Evolutionary conservation across 2,113 vertebrate species (phyloP).

Genomic region (Gymnocephalus cernua): DNA sequence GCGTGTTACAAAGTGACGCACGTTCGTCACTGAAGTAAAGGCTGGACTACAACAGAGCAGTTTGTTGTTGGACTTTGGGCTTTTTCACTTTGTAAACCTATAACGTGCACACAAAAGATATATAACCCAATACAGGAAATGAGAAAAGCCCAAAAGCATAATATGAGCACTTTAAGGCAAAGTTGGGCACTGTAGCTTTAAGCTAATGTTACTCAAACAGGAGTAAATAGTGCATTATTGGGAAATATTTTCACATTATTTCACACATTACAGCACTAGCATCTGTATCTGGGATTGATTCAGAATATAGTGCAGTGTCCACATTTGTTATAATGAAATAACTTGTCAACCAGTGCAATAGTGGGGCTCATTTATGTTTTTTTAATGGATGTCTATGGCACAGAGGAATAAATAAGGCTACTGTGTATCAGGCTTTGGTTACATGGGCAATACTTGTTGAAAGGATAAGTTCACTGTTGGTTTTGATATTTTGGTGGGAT

Average conservation of each 20-base stretch:
- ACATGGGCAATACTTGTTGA: not conserved
- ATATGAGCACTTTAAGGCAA: too few relatives aligned
- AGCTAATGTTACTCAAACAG: not conserved
- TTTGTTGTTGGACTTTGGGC: too few relatives aligned
- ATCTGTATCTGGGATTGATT: not conserved
- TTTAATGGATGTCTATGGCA: not conserved
- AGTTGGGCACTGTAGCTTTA: not conserved
- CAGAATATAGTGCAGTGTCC: not conserved
- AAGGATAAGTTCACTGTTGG: not conserved
- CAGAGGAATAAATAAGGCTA: not conserved
- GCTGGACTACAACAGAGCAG: too few relatives aligned
- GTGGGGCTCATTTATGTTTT: not conserved
- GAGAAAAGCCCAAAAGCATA: too few relatives aligned
- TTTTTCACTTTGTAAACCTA: too few relatives aligned
- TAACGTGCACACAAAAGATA: too few relatives aligned
- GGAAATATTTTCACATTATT: not conserved
- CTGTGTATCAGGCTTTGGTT: not conserved
- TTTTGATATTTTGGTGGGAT: not conserved
- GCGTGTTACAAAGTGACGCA: too few relatives aligned
- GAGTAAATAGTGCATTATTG: not conserved
- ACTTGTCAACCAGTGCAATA: not conserved
- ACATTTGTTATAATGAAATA: not conserved
- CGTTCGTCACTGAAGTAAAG: too few relatives aligned
- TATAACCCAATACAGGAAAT: too few relatives aligned
- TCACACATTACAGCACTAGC: not conserved